These are phyloP conservation scores for Battus philenor DNA, from an alignment of 1,140 invertebrate genomes.

Conservation along the genomic window DNA sequence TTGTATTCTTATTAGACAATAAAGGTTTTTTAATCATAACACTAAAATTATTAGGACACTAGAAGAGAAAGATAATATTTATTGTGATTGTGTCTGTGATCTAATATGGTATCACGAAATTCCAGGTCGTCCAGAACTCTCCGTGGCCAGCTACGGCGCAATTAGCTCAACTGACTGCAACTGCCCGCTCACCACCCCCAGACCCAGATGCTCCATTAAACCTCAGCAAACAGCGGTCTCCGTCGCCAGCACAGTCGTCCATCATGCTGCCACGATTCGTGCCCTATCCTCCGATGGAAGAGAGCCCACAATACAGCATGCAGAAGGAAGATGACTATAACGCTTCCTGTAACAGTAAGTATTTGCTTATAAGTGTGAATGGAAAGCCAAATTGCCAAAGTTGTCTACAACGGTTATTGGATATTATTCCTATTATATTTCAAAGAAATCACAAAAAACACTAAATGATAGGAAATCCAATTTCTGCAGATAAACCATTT, in stretches of 20 bases:
- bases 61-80: too few relatives aligned
- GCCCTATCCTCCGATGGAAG: constrained; percentile 62
- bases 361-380: constrained; percentile 18
- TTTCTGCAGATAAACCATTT: too few relatives aligned
- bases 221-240: constrained; percentile 88
- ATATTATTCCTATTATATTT: too few relatives aligned
- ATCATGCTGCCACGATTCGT: constrained; percentile 70
- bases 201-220: constrained; percentile 91
- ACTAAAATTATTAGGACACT: too few relatives aligned
- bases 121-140: constrained; percentile 3
- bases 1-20: too few relatives aligned
- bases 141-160: constrained; percentile 59
- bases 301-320: constrained; percentile 51
- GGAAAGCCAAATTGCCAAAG: not conserved
- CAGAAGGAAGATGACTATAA: constrained; percentile 80
- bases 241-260: constrained; percentile 68
- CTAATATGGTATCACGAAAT: too few relatives aligned
- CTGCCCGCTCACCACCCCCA: constrained; percentile 53
- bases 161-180: constrained; percentile 57
- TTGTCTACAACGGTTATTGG: too few relatives aligned
- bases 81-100: too few relatives aligned
- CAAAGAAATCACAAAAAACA: not conserved
- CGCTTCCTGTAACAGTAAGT: constrained; percentile 80
- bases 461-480: too few relatives aligned
- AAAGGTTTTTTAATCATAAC: too few relatives aligned